Base-by-base conservation (phyloP, 2,797 vertebrate genomes). In the Antrozous pallidus region DNA sequence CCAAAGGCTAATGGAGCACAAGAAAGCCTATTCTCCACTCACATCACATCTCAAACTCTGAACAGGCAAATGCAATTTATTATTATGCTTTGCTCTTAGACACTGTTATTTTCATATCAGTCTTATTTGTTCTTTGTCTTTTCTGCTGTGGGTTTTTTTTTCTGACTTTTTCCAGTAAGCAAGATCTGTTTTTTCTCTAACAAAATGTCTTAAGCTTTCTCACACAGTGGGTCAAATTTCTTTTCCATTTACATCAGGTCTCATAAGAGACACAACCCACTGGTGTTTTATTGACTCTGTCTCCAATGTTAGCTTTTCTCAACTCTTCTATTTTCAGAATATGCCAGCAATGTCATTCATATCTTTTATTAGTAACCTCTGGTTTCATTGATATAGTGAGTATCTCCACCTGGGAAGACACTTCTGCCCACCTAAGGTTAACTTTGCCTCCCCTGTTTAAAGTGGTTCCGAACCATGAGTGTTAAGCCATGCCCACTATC, bases 271-370 rank as follows among this genome's bases (percentile, higher is more conserved):
- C 91, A 88, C 45, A 42, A 63, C 96, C 89, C 75, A 86, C 85
- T 75, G 90, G 96, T 95, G 96, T 92, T 42, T 87, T 96, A 85
- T 69, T 97, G 97, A 94, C 94, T 97, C 36, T 73, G 18, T 58
- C 93, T 96, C 95, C 86, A 88, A 89, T 90, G 87, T 77, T 95
- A 93, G 16, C 94, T 54, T 91, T 80, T 96, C 20, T 81, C 79
- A 75, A 71, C 87, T 90, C 81, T 87, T 85, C 90, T 95, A 11
- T 95, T 96, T 97, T 93, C 79, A 78, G 88, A 69, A 88, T 86
- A 58, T 94, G 93, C 77, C 93, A 85, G 40, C 28, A 6, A 6
- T 83, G 70, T 93, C 95, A 92, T 96, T 96, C 95, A 78, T 88
- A 73, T 91, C 93, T 94, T 96, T 96, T 95, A 69, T 90, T 85